Conservation (phyloP, 2,888 invertebrate genomes). For the Gryllus longicercus region DNA sequence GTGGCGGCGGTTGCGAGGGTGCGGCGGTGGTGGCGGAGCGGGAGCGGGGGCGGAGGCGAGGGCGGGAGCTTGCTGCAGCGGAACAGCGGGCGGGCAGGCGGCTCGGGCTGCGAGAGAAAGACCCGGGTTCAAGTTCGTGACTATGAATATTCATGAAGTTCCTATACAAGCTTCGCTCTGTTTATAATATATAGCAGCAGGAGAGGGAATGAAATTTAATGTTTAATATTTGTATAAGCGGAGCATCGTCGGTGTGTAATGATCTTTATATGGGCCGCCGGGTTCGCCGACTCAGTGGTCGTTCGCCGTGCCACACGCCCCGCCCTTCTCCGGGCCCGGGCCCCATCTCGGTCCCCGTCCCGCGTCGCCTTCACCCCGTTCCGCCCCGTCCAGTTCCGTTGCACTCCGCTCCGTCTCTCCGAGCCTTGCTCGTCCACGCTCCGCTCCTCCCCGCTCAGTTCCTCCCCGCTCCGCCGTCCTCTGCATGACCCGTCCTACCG, state of each 20-base stretch:
- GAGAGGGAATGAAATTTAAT: constrained; percentile 17
- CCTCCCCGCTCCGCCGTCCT: too few species aligned
- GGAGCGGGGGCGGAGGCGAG: not conserved
- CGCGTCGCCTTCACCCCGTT: too few species aligned
- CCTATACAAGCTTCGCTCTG: constrained; percentile 2
- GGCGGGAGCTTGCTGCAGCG: not conserved
- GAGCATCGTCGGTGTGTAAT: constrained; percentile 6
- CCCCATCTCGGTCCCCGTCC: too few species aligned
- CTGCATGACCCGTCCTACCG: too few species aligned
- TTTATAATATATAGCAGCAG: constrained; percentile 6
- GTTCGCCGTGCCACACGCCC: not conserved
- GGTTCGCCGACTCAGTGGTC: not conserved
- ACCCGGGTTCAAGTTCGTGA: constrained; percentile 17
- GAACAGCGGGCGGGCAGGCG: not conserved
- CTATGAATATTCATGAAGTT: constrained; percentile 17
- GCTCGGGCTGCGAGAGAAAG: not conserved
- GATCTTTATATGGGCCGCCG: constrained; percentile 8
- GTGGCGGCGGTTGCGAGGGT: not conserved
- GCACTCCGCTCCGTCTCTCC: too few species aligned
- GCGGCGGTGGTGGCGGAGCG: not conserved
- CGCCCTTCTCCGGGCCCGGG: too few species aligned
- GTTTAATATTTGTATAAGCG: constrained; percentile 17
- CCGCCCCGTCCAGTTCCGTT: too few species aligned
- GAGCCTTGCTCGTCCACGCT: too few species aligned
- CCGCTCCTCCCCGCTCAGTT: too few species aligned